phyloP scores from a whole-genome alignment of 37 sponge, comb jelly and placozoan species.

The Chondrosia reniformis region DNA sequence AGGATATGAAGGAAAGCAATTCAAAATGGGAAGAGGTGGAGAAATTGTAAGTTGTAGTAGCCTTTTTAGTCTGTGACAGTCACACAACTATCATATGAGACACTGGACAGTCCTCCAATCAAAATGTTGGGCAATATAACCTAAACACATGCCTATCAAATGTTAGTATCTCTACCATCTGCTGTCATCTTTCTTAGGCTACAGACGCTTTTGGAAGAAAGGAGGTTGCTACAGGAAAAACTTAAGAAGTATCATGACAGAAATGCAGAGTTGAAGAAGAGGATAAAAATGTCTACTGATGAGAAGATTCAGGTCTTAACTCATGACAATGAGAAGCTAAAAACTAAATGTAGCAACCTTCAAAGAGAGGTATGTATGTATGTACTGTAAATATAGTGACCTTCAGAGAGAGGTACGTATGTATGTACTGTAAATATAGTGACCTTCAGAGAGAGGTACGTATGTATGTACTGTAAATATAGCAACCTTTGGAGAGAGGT shows the following conservation, averaged over 20 bases:
- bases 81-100: too few species aligned
- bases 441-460: too few species aligned
- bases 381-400: too few species aligned
- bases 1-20: neutral
- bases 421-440: too few species aligned
- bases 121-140: too few species aligned
- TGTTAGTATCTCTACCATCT: neutral
- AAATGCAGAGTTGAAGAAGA: neutral
- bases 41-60: slow-evolving; percentile 7
- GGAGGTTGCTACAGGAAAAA: slow-evolving; percentile 13
- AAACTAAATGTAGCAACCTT: neutral
- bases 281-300: neutral
- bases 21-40: slow-evolving; percentile 7
- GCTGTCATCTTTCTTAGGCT: neutral
- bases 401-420: too few species aligned
- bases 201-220: neutral
- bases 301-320: neutral
- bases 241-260: neutral
- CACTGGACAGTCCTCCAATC: too few species aligned
- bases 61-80: too few species aligned
- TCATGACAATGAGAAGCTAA: neutral
- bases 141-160: neutral
- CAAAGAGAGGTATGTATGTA: neutral
- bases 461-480: too few species aligned
- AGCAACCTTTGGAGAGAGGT: too few species aligned